phyloP scores from a whole-genome alignment of 2,113 vertebrate species.

The Gasterosteus nipponicus region DNA sequence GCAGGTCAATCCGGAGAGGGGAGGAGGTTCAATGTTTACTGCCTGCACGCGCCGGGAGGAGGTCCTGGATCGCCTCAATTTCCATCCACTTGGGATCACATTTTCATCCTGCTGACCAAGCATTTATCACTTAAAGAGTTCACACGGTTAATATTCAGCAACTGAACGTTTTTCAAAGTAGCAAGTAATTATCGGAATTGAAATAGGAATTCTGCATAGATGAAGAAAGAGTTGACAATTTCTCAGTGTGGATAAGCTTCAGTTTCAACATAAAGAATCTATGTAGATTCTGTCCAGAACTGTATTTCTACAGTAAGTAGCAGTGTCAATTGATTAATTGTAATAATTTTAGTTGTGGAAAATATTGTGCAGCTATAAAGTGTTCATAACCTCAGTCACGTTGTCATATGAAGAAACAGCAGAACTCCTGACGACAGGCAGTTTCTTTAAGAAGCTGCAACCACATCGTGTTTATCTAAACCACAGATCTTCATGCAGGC shows the following conservation, averaged over 20 bases:
- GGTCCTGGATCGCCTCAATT: background rate
- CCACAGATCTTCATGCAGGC: slow-evolving; percentile 4
- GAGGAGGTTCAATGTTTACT: slow-evolving; percentile 8
- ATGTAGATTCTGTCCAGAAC: slow-evolving; percentile 6
- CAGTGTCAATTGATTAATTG: slow-evolving; percentile 10
- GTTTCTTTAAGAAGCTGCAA: slow-evolving; percentile 22
- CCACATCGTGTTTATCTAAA: background rate
- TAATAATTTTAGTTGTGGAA: slow-evolving; percentile 15
- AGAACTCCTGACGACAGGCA: background rate
- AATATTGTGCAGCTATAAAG: slow-evolving; percentile 46
- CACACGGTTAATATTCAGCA: slow-evolving; percentile 6
- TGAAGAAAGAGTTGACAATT: background rate
- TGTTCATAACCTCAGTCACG: slow-evolving; percentile 5
- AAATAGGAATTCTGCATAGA: background rate
- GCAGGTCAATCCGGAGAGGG: background rate
- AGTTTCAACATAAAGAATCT: slow-evolving; percentile 12
- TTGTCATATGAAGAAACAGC: slow-evolving; percentile 5
- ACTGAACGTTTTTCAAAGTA: background rate
- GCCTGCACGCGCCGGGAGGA: slow-evolving; percentile 1
- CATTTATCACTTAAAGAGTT: slow-evolving; percentile 1
- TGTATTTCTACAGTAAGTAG: slow-evolving; percentile 38
- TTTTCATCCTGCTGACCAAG: slow-evolving; percentile 10
- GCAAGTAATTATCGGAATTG: background rate
- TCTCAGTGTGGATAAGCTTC: slow-evolving; percentile 34
- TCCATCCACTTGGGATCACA: background rate